These are phyloP conservation scores for Hassar affinis DNA, from an alignment of 2,113 vertebrate species.

Conservation along the genomic window DNA sequence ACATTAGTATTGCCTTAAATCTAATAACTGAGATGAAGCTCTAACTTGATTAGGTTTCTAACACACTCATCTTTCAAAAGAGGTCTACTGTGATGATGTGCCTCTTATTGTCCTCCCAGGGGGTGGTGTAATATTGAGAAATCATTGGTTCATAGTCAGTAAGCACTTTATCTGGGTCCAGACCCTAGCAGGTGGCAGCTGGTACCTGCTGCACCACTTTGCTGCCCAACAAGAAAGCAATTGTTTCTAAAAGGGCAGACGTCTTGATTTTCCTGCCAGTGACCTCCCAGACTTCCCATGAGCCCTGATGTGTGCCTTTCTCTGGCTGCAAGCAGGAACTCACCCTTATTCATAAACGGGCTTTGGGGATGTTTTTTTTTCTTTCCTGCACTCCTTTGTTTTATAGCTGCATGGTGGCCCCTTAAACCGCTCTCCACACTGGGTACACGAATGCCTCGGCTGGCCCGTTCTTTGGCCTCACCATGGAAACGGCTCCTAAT, in stretches of 20 bases:
- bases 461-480: constrained; percentile 31
- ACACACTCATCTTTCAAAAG: background rate
- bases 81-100: background rate
- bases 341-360: constrained; percentile 18
- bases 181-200: background rate
- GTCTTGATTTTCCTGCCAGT: background rate
- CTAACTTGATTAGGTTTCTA: background rate
- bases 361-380: background rate
- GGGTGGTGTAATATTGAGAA: background rate
- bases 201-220: no score
- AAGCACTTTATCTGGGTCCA: background rate
- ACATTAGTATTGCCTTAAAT: background rate
- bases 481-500: constrained; percentile 49
- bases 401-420: constrained; percentile 12
- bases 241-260: background rate
- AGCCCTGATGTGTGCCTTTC: constrained; percentile 24
- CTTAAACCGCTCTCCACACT: constrained; percentile 22
- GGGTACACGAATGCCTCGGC: constrained; percentile 36
- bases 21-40: background rate
- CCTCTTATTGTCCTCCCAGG: background rate
- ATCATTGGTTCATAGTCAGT: background rate
- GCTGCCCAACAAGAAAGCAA: background rate
- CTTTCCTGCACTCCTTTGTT: constrained; percentile 14
- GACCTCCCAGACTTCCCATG: background rate
- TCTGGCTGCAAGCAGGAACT: constrained; percentile 9